Evolutionary conservation across 2,113 vertebrate genomes (phyloP).

Genomic region (Cnemophilus loriae): DNA sequence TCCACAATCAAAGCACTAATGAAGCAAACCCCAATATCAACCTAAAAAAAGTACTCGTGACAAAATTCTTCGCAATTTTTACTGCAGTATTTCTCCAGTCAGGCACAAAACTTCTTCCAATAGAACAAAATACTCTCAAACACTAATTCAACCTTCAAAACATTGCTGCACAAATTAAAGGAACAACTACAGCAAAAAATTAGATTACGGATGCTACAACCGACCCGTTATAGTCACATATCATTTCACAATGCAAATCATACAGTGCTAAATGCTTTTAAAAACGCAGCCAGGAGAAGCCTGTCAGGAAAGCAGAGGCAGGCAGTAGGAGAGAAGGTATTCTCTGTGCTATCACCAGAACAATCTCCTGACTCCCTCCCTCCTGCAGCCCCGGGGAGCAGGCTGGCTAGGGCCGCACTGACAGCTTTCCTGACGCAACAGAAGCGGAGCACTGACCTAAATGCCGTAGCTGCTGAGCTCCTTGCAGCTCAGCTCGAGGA

Average conservation of each 20-base stretch:
- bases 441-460: conserved; percentile 18
- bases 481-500: background rate
- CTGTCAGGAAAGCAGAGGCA: background rate
- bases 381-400: background rate
- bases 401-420: background rate
- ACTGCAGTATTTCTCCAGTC: background rate
- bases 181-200: background rate
- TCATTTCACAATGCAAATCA: background rate
- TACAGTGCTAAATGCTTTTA: background rate
- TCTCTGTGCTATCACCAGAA: background rate
- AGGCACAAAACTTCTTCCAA: background rate
- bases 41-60: background rate
- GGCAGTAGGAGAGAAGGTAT: background rate
- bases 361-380: background rate
- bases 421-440: background rate
- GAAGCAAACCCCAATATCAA: background rate
- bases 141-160: background rate
- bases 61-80: background rate
- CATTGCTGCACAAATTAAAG: background rate
- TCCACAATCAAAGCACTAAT: background rate
- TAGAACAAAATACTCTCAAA: background rate
- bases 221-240: background rate
- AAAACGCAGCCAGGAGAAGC: background rate
- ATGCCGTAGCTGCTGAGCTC: background rate
- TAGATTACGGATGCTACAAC: rapidly evolving